Conservation (phyloP, 2,113 vertebrate genomes). For the Entomyzon cyanotis region DNA sequence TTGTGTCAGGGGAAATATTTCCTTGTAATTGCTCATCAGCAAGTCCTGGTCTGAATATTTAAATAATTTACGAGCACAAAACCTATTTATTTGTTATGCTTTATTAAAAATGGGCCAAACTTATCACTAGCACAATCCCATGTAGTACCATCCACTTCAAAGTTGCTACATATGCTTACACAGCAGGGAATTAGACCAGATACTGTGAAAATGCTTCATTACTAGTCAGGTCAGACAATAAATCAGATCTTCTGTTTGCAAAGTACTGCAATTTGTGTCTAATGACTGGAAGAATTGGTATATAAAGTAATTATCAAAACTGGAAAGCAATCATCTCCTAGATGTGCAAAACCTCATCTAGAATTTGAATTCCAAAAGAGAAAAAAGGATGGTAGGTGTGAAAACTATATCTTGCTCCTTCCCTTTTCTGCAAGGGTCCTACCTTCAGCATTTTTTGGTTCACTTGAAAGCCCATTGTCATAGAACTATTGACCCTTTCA, state of each 20-base stretch:
- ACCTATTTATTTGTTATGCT: neutral
- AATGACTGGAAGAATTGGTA: conserved; percentile 18
- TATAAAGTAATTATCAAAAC: conserved; percentile 36
- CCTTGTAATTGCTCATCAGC: neutral
- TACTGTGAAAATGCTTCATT: conserved; percentile 26
- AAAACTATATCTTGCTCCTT: neutral
- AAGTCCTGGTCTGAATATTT: neutral
- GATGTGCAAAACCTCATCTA: neutral
- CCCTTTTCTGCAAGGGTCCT: neutral
- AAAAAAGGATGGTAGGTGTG: neutral
- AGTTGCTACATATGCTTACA: conserved; percentile 1
- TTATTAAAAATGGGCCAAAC: neutral
- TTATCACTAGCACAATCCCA: neutral
- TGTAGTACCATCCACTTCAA: neutral
- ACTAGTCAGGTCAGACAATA: conserved; percentile 31
- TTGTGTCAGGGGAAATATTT: neutral
- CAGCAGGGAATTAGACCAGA: conserved; percentile 6
- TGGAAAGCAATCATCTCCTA: neutral
- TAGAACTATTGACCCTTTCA: neutral
- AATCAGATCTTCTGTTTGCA: neutral
- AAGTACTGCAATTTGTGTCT: neutral
- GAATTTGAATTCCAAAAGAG: neutral
- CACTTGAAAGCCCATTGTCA: neutral
- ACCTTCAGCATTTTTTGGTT: neutral
- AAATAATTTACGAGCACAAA: neutral